phyloP scores from a whole-genome alignment of 2,797 vertebrate genomes.

The Chromis chromis region DNA sequence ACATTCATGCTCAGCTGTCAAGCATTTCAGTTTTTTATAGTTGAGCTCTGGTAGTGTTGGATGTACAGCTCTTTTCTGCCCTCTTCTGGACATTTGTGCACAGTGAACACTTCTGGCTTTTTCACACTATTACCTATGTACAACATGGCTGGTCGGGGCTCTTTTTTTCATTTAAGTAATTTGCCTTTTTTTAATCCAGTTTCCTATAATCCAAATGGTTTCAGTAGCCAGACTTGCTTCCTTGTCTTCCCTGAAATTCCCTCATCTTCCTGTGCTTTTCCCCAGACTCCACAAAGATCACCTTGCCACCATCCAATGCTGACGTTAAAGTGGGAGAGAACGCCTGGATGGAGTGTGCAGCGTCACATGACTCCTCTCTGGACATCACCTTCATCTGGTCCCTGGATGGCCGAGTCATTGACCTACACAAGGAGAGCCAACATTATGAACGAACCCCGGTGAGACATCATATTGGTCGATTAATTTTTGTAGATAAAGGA shows the following conservation, averaged over 20 bases:
- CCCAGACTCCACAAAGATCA: constrained; percentile 95
- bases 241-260: neutral
- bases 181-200: neutral
- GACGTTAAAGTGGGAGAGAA: constrained; percentile 92
- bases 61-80: constrained; percentile 74
- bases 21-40: constrained; percentile 9
- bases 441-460: constrained; percentile 91
- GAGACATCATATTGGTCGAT: constrained; percentile 57
- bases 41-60: neutral
- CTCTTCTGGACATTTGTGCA: constrained; percentile 69
- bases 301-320: constrained; percentile 89
- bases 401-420: constrained; percentile 90
- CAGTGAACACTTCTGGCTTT: constrained; percentile 29
- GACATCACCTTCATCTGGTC: constrained; percentile 98
- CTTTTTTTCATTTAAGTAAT: neutral
- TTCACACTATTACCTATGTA: neutral
- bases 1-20: constrained; percentile 31
- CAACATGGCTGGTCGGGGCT: neutral
- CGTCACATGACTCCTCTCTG: constrained; percentile 90
- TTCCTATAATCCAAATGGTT: neutral
- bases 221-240: neutral
- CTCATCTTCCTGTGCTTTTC: constrained; percentile 15
- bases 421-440: constrained; percentile 88
- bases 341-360: constrained; percentile 91
- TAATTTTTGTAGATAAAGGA: neutral